A percentile compares a stretch with the other conserved stretches of the same genome.
These are phyloP conservation scores for Cyclina sinensis DNA, from an alignment of 1,140 invertebrate species.

Conservation along the genomic window DNA sequence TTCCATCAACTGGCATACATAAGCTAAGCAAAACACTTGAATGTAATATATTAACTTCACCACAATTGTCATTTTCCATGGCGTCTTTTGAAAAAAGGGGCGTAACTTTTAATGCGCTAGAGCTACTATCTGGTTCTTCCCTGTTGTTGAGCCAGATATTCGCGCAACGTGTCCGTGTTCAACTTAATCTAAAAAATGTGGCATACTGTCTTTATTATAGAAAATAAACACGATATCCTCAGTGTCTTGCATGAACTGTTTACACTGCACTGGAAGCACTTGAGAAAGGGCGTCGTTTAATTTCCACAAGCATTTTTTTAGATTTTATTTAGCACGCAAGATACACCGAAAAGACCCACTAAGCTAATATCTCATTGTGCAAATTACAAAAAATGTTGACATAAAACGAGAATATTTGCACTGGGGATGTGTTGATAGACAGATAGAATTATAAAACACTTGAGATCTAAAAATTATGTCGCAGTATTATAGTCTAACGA, in stretches of 20 bases:
- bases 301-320: neutral
- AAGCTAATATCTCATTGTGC: neutral
- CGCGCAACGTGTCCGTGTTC: too few species aligned
- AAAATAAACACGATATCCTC: neutral
- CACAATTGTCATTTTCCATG: slow-evolving; percentile 34
- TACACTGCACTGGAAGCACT: neutral
- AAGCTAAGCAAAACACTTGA: too few species aligned
- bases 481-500: neutral
- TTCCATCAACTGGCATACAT: too few species aligned
- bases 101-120: neutral
- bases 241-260: neutral
- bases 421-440: neutral
- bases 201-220: neutral
- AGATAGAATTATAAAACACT: neutral
- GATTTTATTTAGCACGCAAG: neutral
- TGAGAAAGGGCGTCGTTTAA: neutral
- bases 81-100: neutral
- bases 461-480: neutral
- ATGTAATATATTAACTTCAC: neutral
- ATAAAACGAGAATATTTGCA: neutral
- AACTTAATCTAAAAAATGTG: neutral
- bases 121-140: neutral
- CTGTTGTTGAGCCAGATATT: too few species aligned
- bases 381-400: slow-evolving; percentile 17
- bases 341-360: neutral